Conservation (phyloP, 2,113 vertebrate genomes). For the Microcebus jonahi region DNA sequence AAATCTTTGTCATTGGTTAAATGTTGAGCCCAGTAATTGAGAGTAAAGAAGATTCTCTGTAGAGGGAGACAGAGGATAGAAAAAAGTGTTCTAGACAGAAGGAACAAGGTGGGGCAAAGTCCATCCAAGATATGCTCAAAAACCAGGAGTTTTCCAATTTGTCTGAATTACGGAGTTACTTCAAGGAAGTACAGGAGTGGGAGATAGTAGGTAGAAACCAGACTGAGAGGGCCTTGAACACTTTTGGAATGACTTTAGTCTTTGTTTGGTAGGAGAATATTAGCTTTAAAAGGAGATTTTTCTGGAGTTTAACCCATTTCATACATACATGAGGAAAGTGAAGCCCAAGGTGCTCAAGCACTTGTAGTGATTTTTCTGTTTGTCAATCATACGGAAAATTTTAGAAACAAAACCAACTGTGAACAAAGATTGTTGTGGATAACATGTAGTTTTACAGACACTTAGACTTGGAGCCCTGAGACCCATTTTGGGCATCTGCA, state of each 20-base stretch:
- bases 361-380: not conserved
- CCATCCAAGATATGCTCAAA: not conserved
- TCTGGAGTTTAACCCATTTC: not conserved
- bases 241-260: not conserved
- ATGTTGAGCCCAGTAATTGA: not conserved
- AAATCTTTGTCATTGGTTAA: not conserved
- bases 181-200: not conserved
- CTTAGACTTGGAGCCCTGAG: not conserved
- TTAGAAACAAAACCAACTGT: not conserved
- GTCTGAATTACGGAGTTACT: not conserved
- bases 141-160: not conserved
- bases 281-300: not conserved
- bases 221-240: not conserved
- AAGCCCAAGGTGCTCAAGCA: not conserved
- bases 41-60: not conserved
- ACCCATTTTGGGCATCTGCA: not conserved
- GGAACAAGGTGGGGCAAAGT: not conserved
- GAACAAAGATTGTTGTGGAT: not conserved
- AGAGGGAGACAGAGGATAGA: not conserved
- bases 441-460: not conserved
- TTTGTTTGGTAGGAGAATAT: not conserved
- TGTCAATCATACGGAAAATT: not conserved
- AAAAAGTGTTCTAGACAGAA: not conserved
- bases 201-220: not conserved
- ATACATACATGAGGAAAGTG: not conserved